Conservation (phyloP, 2,888 invertebrate species). For the Xestobium rufovillosum region DNA sequence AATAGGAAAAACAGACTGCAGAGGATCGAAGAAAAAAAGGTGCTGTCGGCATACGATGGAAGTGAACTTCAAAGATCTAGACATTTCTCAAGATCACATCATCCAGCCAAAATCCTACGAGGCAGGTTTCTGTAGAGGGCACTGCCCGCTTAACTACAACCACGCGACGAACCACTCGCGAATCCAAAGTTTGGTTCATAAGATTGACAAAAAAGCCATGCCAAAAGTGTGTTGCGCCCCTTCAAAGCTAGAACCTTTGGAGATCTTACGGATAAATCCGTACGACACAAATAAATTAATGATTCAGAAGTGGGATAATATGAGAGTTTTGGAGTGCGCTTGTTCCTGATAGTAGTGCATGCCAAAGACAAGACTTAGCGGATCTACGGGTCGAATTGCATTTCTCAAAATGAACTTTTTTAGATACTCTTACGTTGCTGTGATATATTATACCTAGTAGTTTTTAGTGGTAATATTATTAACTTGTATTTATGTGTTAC, state of each 20-base stretch:
- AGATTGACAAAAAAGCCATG: conserved; percentile 45
- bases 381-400: conserved; percentile 36
- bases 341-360: conserved; percentile 55
- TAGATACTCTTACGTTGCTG: conserved; percentile 25
- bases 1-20: conserved; percentile 48
- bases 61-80: conserved; percentile 58
- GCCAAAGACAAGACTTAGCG: conserved; percentile 23
- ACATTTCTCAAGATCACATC: conserved; percentile 47
- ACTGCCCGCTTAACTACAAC: conserved; percentile 60
- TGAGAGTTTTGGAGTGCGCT: conserved; percentile 64
- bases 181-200: conserved; percentile 60
- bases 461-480: background rate
- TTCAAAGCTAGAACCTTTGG: conserved; percentile 55
- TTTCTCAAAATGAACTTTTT: conserved; percentile 26
- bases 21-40: conserved; percentile 42
- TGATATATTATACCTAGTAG: too few relatives aligned
- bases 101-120: conserved; percentile 63
- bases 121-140: conserved; percentile 63
- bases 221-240: conserved; percentile 64
- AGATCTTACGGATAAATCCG: conserved; percentile 59
- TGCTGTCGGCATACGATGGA: conserved; percentile 62
- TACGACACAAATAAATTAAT: conserved; percentile 53
- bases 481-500: conserved; percentile 2
- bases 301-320: conserved; percentile 62
- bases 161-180: conserved; percentile 65